These are phyloP conservation scores for Cabera pusaria DNA, from an alignment of 2,888 invertebrate genomes.

Conservation along the genomic window DNA sequence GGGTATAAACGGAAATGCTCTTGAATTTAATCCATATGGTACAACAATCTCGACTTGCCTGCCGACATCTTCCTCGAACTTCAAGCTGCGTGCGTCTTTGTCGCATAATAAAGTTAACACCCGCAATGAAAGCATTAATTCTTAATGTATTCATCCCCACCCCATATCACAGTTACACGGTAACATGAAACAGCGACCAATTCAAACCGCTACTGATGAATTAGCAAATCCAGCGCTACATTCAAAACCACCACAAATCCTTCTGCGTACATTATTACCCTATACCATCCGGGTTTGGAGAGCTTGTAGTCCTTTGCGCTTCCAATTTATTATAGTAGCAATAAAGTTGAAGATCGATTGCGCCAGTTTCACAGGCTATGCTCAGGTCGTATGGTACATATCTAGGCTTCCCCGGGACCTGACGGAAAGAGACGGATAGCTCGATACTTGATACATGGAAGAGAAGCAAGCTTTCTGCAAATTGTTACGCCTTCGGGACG, in stretches of 20 bases:
- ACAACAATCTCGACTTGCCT: no score
- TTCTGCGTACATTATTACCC: not conserved
- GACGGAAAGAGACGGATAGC: conserved; percentile 65
- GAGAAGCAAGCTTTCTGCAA: conserved; percentile 43
- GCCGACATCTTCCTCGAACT: no score
- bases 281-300: not conserved
- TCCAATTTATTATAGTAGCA: conserved; percentile 36
- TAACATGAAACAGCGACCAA: no score
- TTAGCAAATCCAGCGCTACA: no score
- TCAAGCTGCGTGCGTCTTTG: no score
- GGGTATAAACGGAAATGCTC: no score
- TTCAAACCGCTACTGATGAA: no score
- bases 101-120: no score
- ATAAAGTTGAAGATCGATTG: conserved; percentile 52
- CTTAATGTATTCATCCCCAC: no score
- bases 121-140: no score
- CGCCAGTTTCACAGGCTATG: conserved; percentile 32
- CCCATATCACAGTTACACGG: no score
- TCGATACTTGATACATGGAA: conserved; percentile 20
- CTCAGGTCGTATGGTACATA: conserved; percentile 42
- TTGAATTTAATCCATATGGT: no score
- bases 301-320: conserved; percentile 9
- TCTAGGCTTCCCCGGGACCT: conserved; percentile 66
- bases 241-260: not conserved
- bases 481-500: conserved; percentile 43